These are phyloP conservation scores for Lota lota DNA, from an alignment of 2,113 vertebrate species.

Conservation along the genomic window DNA sequence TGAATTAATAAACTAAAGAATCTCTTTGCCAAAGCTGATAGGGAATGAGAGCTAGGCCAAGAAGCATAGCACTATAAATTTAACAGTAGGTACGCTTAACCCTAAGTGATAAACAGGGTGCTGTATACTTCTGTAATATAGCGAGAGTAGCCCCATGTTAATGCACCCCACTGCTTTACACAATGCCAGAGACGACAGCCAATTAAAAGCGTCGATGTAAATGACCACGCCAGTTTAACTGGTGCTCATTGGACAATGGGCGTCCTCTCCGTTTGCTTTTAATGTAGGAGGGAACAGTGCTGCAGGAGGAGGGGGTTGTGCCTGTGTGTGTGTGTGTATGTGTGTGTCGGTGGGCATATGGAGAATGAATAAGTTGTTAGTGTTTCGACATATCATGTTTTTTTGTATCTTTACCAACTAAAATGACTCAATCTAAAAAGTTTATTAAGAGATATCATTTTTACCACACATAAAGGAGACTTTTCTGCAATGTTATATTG, in stretches of 20 bases:
- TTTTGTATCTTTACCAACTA: neutral
- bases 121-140: constrained; percentile 24
- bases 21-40: constrained; percentile 65
- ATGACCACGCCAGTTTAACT: constrained; percentile 39
- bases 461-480: neutral
- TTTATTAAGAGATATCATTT: no score
- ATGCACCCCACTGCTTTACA: constrained; percentile 41
- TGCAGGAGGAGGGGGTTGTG: constrained; percentile 13
- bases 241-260: constrained; percentile 46
- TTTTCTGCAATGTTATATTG: neutral
- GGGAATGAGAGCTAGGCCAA: constrained; percentile 44
- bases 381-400: neutral
- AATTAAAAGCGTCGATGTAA: constrained; percentile 59
- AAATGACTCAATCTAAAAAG: no score
- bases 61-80: constrained; percentile 57
- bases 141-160: constrained; percentile 32
- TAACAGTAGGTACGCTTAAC: constrained; percentile 64
- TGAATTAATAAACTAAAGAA: constrained; percentile 63
- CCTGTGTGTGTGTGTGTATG: constrained; percentile 2
- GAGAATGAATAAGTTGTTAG: neutral
- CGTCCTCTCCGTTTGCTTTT: constrained; percentile 34
- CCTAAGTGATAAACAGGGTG: constrained; percentile 52
- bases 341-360: neutral
- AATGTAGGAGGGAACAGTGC: constrained; percentile 15
- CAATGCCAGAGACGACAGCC: constrained; percentile 44